These are phyloP conservation scores for Cotesia vestalis DNA, from an alignment of 1,140 invertebrate species.

Conservation along the genomic window DNA sequence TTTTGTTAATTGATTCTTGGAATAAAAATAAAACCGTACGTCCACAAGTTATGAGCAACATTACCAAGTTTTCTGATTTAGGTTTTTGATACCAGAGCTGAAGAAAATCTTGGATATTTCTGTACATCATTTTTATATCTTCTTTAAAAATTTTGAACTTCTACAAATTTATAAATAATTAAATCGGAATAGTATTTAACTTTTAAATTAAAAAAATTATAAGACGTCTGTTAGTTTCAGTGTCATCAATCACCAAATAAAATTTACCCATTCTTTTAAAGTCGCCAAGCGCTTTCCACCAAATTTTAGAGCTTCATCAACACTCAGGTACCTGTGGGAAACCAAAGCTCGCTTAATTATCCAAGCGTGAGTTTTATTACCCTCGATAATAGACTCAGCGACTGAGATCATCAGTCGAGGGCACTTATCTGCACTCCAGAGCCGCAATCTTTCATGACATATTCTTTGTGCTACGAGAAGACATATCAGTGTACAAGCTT, in stretches of 20 bases:
- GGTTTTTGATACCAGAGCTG: constrained; percentile 54
- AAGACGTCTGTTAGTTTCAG: neutral
- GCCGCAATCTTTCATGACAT: constrained; percentile 45
- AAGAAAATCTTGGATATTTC: constrained; percentile 54
- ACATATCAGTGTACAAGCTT: constrained; percentile 64
- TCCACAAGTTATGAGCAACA: constrained; percentile 61
- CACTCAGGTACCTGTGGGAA: constrained; percentile 56
- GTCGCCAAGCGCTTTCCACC: constrained; percentile 50
- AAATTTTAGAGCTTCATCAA: constrained; percentile 55
- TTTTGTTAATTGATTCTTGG: constrained; percentile 54
- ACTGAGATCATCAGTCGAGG: constrained; percentile 51
- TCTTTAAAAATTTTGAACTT: constrained; percentile 57
- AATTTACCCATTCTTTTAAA: constrained; percentile 62
- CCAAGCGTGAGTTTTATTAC: constrained; percentile 54
- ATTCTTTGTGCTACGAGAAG: constrained; percentile 58
- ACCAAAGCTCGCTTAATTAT: constrained; percentile 53
- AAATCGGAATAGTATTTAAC: neutral
- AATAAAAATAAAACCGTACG: constrained; percentile 62
- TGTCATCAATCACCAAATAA: neutral
- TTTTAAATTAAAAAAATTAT: constrained; percentile 23
- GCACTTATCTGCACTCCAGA: constrained; percentile 48
- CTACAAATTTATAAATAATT: constrained; percentile 37
- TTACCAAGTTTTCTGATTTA: constrained; percentile 54
- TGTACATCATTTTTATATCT: constrained; percentile 50
- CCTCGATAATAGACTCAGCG: constrained; percentile 59